Base-by-base conservation (phyloP, 2,888 invertebrate genomes). In the Iphiclides podalirius region DNA sequence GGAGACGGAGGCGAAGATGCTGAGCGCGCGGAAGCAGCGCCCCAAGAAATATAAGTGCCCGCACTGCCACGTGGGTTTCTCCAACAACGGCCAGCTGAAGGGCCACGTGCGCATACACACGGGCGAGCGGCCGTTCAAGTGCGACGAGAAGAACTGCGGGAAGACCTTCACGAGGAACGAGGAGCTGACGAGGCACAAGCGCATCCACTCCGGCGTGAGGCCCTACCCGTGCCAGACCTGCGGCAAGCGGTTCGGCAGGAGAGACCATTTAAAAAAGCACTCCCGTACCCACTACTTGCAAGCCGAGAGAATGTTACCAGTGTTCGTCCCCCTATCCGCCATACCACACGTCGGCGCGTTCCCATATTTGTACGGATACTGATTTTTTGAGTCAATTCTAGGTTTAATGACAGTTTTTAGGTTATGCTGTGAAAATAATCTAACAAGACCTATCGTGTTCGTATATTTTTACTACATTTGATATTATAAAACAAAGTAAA, bases 181-280 rank as follows among this genome's bases (percentile, higher is more conserved):
- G 70, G 97, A 97, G 70, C 76, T 97, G 61, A 97, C 97, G 0
- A 90, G 97, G n/a, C 97, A 97, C 75, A 95, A 95, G 69, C 89
- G 96, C 57, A 97, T 97, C 38, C 97, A 97, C 75, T 95, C 96
- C 0, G 96, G 96, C 0, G 85, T 96, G 0, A 90, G 96, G 38
- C 96, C 98, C 0, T 98, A 94, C 73, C 92, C 95, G 0, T 98
- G 98, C 71, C 87, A 92, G 0, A 92, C 94, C 12, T 98, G 98
- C 68, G 95, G 96, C 2, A 98, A 98, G 83, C 92, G 95, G 54
- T 98, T 98, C 72, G 98, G 98, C 0, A 90, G 98, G 35, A 94
- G 97, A 63, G 98, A 98, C 74, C 98, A 98, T 73, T 89, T 98
- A 50, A 97, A 97, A 81, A 98, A 98, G 67, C 98, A 98, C 72